phyloP scores from a whole-genome alignment of 2,888 invertebrate species.

The Mellilla xanthometata region DNA sequence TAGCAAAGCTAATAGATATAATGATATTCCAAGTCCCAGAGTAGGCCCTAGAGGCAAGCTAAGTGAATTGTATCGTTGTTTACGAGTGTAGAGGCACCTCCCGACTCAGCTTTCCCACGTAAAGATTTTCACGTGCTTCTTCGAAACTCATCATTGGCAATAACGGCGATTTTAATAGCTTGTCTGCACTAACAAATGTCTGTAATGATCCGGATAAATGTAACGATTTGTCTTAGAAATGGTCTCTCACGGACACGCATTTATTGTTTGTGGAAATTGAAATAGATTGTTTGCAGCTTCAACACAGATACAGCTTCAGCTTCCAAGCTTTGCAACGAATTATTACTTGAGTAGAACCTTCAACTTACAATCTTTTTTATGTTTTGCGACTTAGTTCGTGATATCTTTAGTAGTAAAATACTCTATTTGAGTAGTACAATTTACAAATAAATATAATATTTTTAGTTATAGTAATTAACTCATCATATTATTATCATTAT shows the following conservation, averaged over 20 bases:
- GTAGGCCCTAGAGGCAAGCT: slow-evolving; percentile 10
- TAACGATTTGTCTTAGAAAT: slow-evolving; percentile 23
- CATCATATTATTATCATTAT: too few species aligned
- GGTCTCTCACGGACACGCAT: slow-evolving; percentile 8
- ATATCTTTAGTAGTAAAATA: too few species aligned
- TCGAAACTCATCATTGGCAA: slow-evolving; percentile 44
- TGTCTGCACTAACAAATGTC: slow-evolving; percentile 27
- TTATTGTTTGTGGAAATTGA: slow-evolving; percentile 9
- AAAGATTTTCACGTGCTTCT: slow-evolving; percentile 41
- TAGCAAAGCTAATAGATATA: too few species aligned
- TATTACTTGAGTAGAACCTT: too few species aligned
- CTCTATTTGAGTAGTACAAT: too few species aligned
- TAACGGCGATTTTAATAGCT: slow-evolving; percentile 42
- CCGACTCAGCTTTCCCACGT: slow-evolving; percentile 62
- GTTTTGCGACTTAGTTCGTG: too few species aligned
- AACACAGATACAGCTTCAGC: too few species aligned
- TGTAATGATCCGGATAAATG: slow-evolving; percentile 18
- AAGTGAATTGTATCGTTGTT: slow-evolving; percentile 72
- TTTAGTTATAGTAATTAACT: too few species aligned
- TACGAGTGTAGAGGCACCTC: slow-evolving; percentile 44
- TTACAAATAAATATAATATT: too few species aligned
- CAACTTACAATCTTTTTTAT: too few species aligned
- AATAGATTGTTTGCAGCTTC: neutral
- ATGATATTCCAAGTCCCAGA: slow-evolving; percentile 8
- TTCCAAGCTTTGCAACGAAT: too few species aligned